Conservation (phyloP, 64 coral and sea anemone genomes). For the Pocillopora verrucosa region DNA sequence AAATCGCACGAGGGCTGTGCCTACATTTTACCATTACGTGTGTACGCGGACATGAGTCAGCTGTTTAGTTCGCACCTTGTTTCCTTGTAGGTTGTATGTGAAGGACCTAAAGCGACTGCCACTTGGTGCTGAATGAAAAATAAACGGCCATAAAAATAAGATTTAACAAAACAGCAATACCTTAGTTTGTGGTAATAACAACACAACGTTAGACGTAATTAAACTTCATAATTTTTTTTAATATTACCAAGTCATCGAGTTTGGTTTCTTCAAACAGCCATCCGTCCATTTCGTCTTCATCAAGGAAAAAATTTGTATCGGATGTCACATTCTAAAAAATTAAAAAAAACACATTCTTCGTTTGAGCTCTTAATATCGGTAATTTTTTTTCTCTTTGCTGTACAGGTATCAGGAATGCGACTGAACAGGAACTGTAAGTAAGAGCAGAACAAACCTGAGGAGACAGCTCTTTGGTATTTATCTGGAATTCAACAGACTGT, state of each 20-base stretch:
- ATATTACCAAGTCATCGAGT: slow-evolving; percentile 78
- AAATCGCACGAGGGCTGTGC: too few species aligned
- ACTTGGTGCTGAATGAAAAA: slow-evolving; percentile 71
- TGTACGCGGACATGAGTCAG: neutral
- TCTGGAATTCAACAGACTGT: slow-evolving; percentile 86
- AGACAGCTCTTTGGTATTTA: slow-evolving; percentile 54
- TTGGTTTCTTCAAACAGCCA: slow-evolving; percentile 92
- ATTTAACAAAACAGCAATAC: neutral
- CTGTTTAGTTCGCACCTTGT: neutral
- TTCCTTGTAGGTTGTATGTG: neutral
- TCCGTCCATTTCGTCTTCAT: slow-evolving; percentile 39
- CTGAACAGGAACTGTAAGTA: neutral
- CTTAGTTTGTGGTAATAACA: neutral
- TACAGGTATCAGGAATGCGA: neutral
- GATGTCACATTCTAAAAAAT: slow-evolving; percentile 60
- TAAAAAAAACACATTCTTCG: neutral
- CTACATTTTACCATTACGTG: too few species aligned
- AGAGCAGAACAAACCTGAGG: slow-evolving; percentile 44
- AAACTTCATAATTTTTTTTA: neutral
- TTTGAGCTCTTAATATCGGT: neutral
- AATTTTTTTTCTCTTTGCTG: too few species aligned
- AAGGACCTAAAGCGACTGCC: slow-evolving; percentile 74
- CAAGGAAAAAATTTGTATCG: slow-evolving; percentile 68
- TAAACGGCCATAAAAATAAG: neutral
- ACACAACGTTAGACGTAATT: neutral